Evolutionary conservation across 2,113 vertebrate species (phyloP).

Genomic region (Indri indri): DNA sequence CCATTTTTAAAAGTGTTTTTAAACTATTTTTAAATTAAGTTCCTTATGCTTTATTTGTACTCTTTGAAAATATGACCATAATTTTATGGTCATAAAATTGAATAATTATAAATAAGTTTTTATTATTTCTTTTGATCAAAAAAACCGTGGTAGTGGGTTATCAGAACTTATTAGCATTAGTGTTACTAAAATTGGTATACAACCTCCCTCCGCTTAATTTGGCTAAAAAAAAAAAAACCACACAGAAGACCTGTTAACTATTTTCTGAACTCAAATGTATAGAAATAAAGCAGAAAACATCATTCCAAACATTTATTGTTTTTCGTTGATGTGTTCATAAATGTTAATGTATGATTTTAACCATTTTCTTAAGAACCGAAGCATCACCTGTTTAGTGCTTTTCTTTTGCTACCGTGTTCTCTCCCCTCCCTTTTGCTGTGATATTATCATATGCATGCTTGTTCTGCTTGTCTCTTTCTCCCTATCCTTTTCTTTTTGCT

Average conservation of each 20-base stretch:
- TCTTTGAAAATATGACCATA: constrained; percentile 74
- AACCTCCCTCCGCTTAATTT: no score
- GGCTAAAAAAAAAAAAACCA: background rate
- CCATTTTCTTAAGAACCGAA: background rate
- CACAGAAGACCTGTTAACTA: background rate
- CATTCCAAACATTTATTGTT: constrained; percentile 33
- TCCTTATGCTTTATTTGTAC: constrained; percentile 63
- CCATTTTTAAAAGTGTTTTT: constrained; percentile 33
- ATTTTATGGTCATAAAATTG: constrained; percentile 54
- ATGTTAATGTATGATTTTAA: constrained; percentile 43
- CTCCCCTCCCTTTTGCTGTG: constrained; percentile 65
- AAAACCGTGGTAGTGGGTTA: background rate
- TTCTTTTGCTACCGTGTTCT: constrained; percentile 49
- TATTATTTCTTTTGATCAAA: constrained; percentile 36
- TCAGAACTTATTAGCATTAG: no score
- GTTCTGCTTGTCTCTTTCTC: constrained; percentile 82
- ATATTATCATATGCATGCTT: constrained; percentile 86
- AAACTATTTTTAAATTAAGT: constrained; percentile 53
- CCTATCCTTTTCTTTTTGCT: constrained; percentile 23
- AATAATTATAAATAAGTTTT: background rate
- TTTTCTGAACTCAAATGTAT: background rate
- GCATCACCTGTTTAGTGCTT: constrained; percentile 58
- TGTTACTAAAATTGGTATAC: no score
- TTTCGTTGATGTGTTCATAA: constrained; percentile 63
- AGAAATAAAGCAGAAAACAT: constrained; percentile 68